Percentiles rank a stretch among this genome's conserved stretches.
These are phyloP conservation scores for Corvus cornix DNA, from an alignment of 2,113 vertebrate species.

Conservation along the genomic window DNA sequence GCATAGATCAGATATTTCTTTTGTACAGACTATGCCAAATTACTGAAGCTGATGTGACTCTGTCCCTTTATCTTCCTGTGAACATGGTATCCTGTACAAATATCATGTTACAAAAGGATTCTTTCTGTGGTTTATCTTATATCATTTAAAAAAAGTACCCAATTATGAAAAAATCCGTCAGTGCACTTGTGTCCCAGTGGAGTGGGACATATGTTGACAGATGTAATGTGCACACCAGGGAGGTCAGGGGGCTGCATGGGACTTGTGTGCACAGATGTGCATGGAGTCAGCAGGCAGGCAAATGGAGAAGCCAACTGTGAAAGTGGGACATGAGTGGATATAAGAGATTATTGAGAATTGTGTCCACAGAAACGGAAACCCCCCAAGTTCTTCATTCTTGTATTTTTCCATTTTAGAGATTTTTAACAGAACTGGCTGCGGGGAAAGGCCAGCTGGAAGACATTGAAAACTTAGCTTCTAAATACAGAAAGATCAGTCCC, in stretches of 20 bases:
- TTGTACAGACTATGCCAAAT: neutral
- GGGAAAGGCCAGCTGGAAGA: conserved; percentile 80
- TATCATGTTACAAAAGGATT: neutral
- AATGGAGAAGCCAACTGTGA: neutral
- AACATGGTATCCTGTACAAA: neutral
- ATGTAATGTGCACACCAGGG: rapidly evolving
- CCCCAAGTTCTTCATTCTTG: neutral
- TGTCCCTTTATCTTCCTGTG: neutral
- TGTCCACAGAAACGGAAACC: neutral
- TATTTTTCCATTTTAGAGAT: conserved; percentile 71
- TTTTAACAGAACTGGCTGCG: conserved; percentile 81
- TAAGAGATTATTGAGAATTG: neutral
- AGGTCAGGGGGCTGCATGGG: neutral
- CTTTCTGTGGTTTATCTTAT: neutral
- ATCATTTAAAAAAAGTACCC: neutral
- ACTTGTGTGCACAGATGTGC: rapidly evolving
- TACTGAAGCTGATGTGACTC: neutral
- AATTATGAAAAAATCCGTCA: neutral
- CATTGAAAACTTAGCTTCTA: conserved; percentile 73
- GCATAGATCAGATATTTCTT: neutral
- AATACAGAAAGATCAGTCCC: conserved; percentile 75
- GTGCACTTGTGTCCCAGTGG: neutral
- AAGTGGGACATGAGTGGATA: neutral
- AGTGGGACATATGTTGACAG: rapidly evolving
- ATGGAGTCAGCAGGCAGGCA: neutral